Evolutionary conservation across 2,797 vertebrate genomes (phyloP).

Genomic region (Carcharodon carcharias): DNA sequence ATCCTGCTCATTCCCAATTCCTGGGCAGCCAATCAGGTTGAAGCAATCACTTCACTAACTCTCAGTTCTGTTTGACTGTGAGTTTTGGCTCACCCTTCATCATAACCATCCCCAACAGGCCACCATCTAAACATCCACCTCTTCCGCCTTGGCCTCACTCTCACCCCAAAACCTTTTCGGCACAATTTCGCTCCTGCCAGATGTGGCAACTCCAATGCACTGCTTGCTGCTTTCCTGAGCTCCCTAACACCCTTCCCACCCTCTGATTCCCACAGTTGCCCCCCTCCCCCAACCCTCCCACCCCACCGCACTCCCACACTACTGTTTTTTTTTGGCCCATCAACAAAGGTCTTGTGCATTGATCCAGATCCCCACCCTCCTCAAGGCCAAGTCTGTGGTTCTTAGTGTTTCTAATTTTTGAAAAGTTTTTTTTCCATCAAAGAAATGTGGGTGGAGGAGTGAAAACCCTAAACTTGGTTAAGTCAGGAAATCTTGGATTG

Average conservation of each 20-base stretch:
- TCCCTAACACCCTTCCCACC: too few species aligned
- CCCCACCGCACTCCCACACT: background rate
- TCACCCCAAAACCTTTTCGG: background rate
- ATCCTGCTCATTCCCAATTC: background rate
- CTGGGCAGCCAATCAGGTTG: background rate
- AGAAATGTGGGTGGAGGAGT: background rate
- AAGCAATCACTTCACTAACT: background rate
- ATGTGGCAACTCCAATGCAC: background rate
- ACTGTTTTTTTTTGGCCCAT: background rate
- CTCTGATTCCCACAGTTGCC: background rate
- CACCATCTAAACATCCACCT: background rate
- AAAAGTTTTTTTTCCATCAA: background rate
- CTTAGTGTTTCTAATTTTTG: background rate
- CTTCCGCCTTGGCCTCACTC: background rate
- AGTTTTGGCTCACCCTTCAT: background rate
- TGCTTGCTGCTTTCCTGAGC: background rate
- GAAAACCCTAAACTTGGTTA: background rate
- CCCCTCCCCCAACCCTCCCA: fast-evolving
- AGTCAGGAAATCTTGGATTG: too few species aligned
- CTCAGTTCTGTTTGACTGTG: background rate
- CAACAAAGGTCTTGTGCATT: background rate
- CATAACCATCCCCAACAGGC: background rate
- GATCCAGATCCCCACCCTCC: background rate
- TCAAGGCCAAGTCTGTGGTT: background rate
- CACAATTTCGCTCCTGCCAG: background rate